These are phyloP conservation scores for Aleiodes testaceus DNA, from an alignment of 2,888 invertebrate genomes.

Conservation along the genomic window DNA sequence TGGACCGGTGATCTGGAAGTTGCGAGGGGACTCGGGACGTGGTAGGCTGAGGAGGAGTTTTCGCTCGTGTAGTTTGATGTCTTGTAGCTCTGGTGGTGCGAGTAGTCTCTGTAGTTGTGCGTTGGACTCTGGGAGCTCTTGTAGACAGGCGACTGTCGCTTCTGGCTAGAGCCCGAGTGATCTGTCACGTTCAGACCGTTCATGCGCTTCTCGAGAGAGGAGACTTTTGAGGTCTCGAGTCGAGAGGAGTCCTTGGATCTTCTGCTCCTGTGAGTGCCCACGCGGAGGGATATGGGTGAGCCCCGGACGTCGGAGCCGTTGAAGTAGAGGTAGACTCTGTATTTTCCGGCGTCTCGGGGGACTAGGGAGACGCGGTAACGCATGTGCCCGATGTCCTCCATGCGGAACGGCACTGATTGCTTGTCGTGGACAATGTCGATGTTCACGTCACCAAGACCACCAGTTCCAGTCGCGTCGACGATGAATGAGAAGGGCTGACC, in stretches of 20 bases:
- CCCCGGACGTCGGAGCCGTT: conserved; percentile 89
- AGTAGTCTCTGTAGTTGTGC: conserved; percentile 54
- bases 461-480: conserved; percentile 83
- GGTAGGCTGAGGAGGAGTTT: conserved; percentile 50
- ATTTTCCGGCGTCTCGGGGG: conserved; percentile 86
- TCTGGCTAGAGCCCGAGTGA: conserved; percentile 36
- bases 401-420: conserved; percentile 86
- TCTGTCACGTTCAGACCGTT: conserved; percentile 61
- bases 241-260: conserved; percentile 63
- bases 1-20: conserved; percentile 60
- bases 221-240: conserved; percentile 60
- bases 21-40: conserved; percentile 57
- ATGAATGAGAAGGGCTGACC: conserved; percentile 90
- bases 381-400: conserved; percentile 84
- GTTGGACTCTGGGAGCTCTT: conserved; percentile 63
- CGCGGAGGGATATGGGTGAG: conserved; percentile 90
- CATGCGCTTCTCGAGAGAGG: conserved; percentile 65
- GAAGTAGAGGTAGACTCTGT: conserved; percentile 92
- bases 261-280: conserved; percentile 81
- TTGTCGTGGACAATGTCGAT: conserved; percentile 94
- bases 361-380: conserved; percentile 85
- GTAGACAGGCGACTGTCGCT: conserved; percentile 56
- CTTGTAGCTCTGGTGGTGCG: conserved; percentile 61
- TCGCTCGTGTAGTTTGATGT: conserved; percentile 57
- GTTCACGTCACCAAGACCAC: conserved; percentile 89